Percentiles rank a stretch among this genome's conserved stretches.
These are phyloP conservation scores for Pelobates cultripes DNA, from an alignment of 2,797 vertebrate genomes.

Conservation along the genomic window DNA sequence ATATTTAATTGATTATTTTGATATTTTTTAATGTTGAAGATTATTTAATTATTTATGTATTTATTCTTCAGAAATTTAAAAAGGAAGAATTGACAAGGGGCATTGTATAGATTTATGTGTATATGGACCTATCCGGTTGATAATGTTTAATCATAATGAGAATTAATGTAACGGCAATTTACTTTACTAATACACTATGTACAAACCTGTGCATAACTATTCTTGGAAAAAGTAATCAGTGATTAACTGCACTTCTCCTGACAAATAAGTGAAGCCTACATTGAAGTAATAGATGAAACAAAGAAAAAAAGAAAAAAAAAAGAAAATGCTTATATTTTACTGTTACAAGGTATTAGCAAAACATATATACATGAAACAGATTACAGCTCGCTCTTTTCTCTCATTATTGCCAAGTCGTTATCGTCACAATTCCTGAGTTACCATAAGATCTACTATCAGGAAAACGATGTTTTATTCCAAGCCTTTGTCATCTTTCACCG, in stretches of 20 bases:
- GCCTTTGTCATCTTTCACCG: constrained; percentile 60
- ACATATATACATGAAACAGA: constrained; percentile 17
- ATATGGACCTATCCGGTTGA: too few relatives aligned
- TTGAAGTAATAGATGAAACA: not conserved
- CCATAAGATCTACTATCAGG: constrained; percentile 36
- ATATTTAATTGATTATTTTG: too few relatives aligned
- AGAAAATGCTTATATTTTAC: not conserved
- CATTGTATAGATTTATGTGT: too few relatives aligned
- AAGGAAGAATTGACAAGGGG: too few relatives aligned
- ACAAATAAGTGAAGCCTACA: not conserved
- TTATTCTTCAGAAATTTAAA: too few relatives aligned
- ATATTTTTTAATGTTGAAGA: too few relatives aligned
- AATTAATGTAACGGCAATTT: too few relatives aligned
- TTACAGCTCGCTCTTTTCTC: constrained; percentile 16
- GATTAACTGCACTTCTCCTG: not conserved
- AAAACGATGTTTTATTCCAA: constrained; percentile 60
- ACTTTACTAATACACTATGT: too few relatives aligned
- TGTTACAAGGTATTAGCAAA: not conserved
- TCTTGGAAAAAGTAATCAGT: not conserved
- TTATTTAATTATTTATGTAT: too few relatives aligned
- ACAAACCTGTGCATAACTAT: not conserved
- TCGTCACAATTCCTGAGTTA: constrained; percentile 45
- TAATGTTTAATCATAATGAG: too few relatives aligned
- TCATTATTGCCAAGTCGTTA: constrained; percentile 40
- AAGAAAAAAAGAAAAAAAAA: not conserved